A percentile compares a stretch with the other conserved stretches of the same genome.
Conservation (phyloP, 2,113 vertebrate species). For the Oryzias celebensis region DNA sequence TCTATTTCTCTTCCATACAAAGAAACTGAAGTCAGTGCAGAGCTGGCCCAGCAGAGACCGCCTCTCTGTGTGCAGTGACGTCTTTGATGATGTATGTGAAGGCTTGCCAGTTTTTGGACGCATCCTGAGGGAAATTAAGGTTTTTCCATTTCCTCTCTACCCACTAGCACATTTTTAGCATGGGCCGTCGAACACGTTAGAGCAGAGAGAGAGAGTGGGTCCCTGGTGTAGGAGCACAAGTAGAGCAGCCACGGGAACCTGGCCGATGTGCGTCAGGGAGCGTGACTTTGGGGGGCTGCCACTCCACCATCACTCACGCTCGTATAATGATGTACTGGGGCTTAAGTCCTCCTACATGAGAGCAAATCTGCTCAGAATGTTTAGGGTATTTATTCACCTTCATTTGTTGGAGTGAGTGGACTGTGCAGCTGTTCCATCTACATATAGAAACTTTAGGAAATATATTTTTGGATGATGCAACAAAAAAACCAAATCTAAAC, state of each 20-base stretch:
- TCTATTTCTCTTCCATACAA: slow-evolving; percentile 60
- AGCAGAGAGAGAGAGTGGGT: slow-evolving; percentile 57
- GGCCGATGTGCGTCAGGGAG: slow-evolving; percentile 34
- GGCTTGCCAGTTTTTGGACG: slow-evolving; percentile 77
- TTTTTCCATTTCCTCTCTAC: slow-evolving; percentile 72
- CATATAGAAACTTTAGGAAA: too few relatives aligned
- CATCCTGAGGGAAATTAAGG: slow-evolving; percentile 84
- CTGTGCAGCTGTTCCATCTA: too few relatives aligned
- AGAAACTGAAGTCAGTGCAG: slow-evolving; percentile 70
- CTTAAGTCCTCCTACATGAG: slow-evolving; percentile 8
- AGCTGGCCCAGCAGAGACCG: slow-evolving; percentile 60
- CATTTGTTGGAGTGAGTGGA: too few relatives aligned
- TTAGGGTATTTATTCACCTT: too few relatives aligned
- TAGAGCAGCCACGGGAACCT: slow-evolving; percentile 59
- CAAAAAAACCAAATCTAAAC: too few relatives aligned
- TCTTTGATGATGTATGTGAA: slow-evolving; percentile 82
- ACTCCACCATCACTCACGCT: slow-evolving; percentile 27
- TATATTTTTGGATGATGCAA: too few relatives aligned
- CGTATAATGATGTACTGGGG: slow-evolving; percentile 8
- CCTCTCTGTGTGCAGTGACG: slow-evolving; percentile 70
- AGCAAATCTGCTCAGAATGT: background rate
- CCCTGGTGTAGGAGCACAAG: slow-evolving; percentile 55
- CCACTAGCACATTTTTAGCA: slow-evolving; percentile 69
- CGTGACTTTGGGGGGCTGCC: slow-evolving; percentile 38
- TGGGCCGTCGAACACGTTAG: slow-evolving; percentile 50